phyloP scores from a whole-genome alignment of 92 coral and sea anemone genomes.

The Epizoanthus fatuus region DNA sequence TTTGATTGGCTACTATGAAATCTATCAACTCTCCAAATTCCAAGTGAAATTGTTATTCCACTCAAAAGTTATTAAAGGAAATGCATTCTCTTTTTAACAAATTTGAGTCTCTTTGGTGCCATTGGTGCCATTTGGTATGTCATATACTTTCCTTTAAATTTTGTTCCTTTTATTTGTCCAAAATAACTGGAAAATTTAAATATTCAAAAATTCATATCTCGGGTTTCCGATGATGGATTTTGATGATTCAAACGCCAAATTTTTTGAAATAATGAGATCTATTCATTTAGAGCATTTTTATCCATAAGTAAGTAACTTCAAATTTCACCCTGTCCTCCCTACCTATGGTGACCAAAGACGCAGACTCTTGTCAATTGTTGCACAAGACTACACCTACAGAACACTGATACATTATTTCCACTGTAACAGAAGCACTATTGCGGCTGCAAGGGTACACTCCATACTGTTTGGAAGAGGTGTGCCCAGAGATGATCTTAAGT shows the following conservation, averaged over 20 bases:
- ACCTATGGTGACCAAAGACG: constrained; percentile 23
- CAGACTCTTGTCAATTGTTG: constrained; percentile 31
- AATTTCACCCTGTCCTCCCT: background rate
- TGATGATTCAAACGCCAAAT: background rate
- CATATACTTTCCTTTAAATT: background rate
- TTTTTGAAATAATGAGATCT: background rate
- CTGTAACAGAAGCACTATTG: constrained; percentile 16
- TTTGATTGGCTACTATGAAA: background rate
- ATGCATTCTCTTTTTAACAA: background rate
- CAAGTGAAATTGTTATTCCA: background rate
- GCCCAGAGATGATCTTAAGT: constrained; percentile 38
- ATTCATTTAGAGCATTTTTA: background rate
- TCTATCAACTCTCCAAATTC: background rate
- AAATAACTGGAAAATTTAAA: background rate
- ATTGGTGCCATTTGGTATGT: background rate
- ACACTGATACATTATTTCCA: constrained; percentile 9
- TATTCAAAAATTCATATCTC: background rate
- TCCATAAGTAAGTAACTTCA: background rate
- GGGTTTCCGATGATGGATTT: background rate
- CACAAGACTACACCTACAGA: constrained; percentile 27
- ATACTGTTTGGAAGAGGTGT: constrained; percentile 59
- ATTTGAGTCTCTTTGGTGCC: background rate
- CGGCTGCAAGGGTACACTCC: constrained; percentile 63
- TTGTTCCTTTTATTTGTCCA: background rate
- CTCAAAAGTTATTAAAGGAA: background rate